Percentiles rank a stretch among this genome's conserved stretches.
phyloP scores from a whole-genome alignment of 2,888 invertebrate species.

The Epinotia bilunana region DNA sequence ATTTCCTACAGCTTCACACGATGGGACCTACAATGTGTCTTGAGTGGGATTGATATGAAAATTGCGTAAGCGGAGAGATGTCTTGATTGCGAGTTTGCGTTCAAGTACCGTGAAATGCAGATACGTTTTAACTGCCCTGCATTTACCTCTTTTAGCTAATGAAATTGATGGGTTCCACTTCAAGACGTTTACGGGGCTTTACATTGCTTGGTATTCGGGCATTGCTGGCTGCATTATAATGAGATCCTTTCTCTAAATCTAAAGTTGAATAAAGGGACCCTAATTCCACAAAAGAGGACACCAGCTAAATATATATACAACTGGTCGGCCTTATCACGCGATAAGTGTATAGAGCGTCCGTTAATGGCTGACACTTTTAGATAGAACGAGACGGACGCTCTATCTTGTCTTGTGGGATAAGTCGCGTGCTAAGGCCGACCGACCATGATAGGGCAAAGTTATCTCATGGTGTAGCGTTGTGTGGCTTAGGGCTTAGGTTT shows the following conservation, averaged over 20 bases:
- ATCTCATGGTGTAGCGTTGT: too few species aligned
- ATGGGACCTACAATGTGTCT: constrained; percentile 31
- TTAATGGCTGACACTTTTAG: too few species aligned
- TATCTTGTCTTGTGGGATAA: too few species aligned
- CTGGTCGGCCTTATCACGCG: too few species aligned
- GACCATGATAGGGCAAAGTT: too few species aligned
- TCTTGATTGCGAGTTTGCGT: constrained; percentile 35
- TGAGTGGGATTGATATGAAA: constrained; percentile 24
- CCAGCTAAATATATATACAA: too few species aligned
- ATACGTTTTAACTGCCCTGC: background rate
- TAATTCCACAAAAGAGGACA: background rate
- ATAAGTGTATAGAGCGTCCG: too few species aligned
- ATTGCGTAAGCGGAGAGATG: constrained; percentile 24
- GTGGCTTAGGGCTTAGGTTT: too few species aligned
- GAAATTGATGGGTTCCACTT: background rate
- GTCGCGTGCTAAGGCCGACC: too few species aligned
- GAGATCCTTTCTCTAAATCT: background rate
- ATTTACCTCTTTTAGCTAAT: background rate
- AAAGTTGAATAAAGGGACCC: background rate
- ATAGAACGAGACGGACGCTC: too few species aligned
- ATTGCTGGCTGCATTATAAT: background rate
- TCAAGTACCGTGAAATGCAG: constrained; percentile 10
- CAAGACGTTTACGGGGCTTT: background rate
- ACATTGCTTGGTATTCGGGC: background rate
- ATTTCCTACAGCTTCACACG: constrained; percentile 36